Conservation (phyloP, 2,113 vertebrate species). For the Engraulis encrasicolus region DNA sequence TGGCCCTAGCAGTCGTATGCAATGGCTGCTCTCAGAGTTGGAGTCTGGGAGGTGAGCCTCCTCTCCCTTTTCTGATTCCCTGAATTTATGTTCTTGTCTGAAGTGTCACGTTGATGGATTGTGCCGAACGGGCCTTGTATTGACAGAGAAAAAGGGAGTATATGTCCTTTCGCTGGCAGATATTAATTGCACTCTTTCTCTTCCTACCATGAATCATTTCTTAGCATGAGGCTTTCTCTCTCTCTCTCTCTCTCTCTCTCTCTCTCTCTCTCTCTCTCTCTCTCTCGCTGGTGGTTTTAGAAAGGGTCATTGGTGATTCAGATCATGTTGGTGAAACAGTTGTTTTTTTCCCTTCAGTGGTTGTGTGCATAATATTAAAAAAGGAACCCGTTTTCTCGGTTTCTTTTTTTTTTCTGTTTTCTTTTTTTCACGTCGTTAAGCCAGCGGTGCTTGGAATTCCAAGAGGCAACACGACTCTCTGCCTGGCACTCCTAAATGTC, state of each 20-base stretch:
- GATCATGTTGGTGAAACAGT: not conserved
- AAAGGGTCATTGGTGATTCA: conserved; percentile 17
- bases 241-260: too few relatives aligned
- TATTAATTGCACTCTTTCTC: conserved; percentile 51
- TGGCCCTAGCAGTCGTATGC: not conserved
- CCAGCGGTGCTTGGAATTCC: not conserved
- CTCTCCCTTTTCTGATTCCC: conserved; percentile 26
- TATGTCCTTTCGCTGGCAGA: conserved; percentile 48
- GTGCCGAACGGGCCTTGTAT: conserved; percentile 36
- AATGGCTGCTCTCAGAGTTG: not conserved
- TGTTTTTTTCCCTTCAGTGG: not conserved
- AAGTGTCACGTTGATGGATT: conserved; percentile 45
- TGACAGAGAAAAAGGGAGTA: conserved; percentile 40
- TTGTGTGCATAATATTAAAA: not conserved
- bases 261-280: too few relatives aligned
- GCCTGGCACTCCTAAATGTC: not conserved
- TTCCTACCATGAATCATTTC: conserved; percentile 55
- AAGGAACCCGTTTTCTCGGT: not conserved
- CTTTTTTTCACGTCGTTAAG: not conserved
- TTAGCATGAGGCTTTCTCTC: not conserved
- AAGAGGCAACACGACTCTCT: not conserved
- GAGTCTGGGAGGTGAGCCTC: not conserved
- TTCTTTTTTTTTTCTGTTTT: conserved; percentile 1
- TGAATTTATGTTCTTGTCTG: conserved; percentile 42
- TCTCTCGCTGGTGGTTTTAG: conserved; percentile 4